Percentiles rank a stretch among this genome's conserved stretches.
Conservation (phyloP, 2,113 vertebrate species). For the Sciurus niger region DNA sequence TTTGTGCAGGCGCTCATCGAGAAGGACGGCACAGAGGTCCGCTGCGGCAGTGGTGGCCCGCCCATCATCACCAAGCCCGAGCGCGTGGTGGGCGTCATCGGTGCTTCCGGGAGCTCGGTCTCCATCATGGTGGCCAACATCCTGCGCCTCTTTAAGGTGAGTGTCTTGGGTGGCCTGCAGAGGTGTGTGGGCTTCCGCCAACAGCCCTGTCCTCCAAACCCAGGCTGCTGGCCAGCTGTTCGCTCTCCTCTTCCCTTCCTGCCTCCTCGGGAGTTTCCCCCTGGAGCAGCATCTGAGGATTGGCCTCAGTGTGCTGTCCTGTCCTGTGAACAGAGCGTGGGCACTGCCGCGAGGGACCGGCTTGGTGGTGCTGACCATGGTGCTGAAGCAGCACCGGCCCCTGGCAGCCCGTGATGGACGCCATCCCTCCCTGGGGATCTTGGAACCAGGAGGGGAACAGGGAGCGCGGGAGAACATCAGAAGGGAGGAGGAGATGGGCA, state of each 20-base stretch:
- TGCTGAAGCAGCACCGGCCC: conserved; percentile 36
- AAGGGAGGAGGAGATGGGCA: not conserved
- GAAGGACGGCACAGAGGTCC: conserved; percentile 97
- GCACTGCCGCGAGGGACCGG: rapidly evolving
- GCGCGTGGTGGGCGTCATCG: conserved; percentile 96
- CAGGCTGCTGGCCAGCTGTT: not conserved
- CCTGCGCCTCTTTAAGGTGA: conserved; percentile 97
- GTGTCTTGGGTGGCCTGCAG: conserved; percentile 50
- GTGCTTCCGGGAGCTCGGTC: conserved; percentile 96
- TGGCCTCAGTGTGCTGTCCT: not conserved
- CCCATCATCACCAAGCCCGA: conserved; percentile 98
- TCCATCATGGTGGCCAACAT: conserved; percentile 99
- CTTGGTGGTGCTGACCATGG: not conserved
- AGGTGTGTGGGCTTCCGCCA: not conserved
- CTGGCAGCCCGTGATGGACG: rapidly evolving
- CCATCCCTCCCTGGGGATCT: not conserved
- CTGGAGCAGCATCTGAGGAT: not conserved
- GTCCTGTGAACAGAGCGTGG: not conserved
- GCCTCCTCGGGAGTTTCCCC: not conserved
- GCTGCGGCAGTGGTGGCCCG: conserved; percentile 95
- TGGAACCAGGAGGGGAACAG: not conserved
- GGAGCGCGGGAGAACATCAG: not conserved
- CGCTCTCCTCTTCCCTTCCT: not conserved
- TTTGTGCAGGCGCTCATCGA: conserved; percentile 98
- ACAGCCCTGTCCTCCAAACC: not conserved